Conservation (phyloP, 2,888 invertebrate species). For the Drosophila barbarae region DNA sequence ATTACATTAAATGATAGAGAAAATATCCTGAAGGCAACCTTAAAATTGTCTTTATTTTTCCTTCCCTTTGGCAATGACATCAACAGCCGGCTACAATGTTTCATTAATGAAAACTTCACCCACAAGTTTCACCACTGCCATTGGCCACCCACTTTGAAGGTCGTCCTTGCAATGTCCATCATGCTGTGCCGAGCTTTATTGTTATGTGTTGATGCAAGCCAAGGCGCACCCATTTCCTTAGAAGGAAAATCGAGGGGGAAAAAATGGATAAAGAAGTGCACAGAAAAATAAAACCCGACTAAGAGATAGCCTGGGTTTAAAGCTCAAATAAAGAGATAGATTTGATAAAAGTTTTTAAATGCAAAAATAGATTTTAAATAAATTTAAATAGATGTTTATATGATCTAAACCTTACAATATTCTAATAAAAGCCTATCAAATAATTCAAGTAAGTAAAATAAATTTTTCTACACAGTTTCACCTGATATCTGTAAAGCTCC, state of each 20-base stretch:
- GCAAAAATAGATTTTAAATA: neutral
- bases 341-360: no score
- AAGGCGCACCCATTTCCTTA: conserved; percentile 35
- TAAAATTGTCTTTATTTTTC: neutral
- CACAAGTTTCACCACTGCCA: conserved; percentile 14
- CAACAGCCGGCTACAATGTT: conserved; percentile 18
- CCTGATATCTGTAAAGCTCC: no score
- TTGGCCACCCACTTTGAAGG: conserved; percentile 25
- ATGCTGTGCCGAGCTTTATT: conserved; percentile 30
- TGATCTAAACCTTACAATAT: neutral
- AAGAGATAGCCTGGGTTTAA: neutral
- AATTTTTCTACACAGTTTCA: no score
- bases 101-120: conserved; percentile 24
- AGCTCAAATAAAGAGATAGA: no score
- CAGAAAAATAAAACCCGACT: neutral
- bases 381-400: neutral
- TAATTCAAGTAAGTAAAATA: neutral
- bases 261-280: neutral
- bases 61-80: conserved; percentile 5
- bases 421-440: neutral
- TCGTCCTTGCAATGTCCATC: conserved; percentile 41
- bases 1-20: neutral
- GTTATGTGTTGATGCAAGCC: conserved; percentile 31
- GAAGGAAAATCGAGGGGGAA: neutral
- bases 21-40: neutral